phyloP scores from a whole-genome alignment of 64 coral and sea anemone species.

The Actinia equina region DNA sequence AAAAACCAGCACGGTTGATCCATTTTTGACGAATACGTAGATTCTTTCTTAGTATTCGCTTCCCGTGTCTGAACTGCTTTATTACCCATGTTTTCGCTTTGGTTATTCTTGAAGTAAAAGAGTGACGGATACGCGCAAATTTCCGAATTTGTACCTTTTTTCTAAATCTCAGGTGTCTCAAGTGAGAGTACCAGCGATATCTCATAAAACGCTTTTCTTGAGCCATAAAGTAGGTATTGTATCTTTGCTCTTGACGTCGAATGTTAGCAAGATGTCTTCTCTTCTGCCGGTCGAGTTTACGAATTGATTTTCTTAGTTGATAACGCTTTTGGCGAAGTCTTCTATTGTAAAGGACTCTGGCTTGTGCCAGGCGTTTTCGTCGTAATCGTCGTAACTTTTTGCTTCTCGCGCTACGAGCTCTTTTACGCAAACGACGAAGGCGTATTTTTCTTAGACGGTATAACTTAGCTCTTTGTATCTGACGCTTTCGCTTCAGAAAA shows the following conservation, averaged over 20 bases:
- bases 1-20: neutral
- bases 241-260: neutral
- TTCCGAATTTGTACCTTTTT: neutral
- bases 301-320: neutral
- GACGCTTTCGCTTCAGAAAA: neutral
- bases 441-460: neutral
- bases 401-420: neutral
- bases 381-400: neutral
- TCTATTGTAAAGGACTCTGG: neutral
- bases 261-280: neutral
- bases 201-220: neutral
- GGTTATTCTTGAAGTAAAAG: neutral
- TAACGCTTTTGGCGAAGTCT: neutral
- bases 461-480: neutral
- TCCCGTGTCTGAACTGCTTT: neutral
- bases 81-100: neutral
- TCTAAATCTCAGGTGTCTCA: neutral
- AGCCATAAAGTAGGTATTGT: neutral
- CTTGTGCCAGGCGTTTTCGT: neutral
- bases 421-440: neutral
- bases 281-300: neutral
- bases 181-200: neutral
- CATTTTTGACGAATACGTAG: neutral
- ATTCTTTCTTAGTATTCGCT: neutral
- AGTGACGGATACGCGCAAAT: neutral